phyloP scores from a whole-genome alignment of 2,888 invertebrate species.

The Homarus gammarus region DNA sequence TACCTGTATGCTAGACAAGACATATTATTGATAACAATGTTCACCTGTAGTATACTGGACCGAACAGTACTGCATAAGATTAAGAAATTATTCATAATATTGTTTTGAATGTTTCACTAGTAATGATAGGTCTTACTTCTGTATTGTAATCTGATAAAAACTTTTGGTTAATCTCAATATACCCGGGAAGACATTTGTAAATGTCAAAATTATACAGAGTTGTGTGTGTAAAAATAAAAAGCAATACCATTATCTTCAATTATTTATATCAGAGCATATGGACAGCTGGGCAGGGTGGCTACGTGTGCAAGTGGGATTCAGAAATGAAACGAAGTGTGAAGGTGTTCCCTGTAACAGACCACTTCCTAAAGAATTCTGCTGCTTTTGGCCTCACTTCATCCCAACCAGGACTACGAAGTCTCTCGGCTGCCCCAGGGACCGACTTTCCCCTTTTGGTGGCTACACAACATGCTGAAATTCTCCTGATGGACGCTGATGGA shows the following conservation, averaged over 20 bases:
- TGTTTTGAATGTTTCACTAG: no score
- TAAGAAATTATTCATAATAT: no score
- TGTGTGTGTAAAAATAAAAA: background rate
- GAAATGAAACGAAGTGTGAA: constrained; percentile 79
- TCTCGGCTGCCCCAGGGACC: constrained; percentile 40
- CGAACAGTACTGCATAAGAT: no score
- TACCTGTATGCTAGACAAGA: no score
- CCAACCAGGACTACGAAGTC: constrained; percentile 65
- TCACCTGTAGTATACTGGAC: no score
- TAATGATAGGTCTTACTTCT: no score
- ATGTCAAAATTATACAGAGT: no score
- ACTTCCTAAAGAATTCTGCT: constrained; percentile 50
- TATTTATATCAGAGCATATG: constrained; percentile 79
- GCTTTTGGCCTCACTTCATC: constrained; percentile 63
- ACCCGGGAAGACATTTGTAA: no score
- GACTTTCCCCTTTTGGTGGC: constrained; percentile 56
- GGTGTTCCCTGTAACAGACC: constrained; percentile 79
- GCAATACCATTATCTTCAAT: background rate
- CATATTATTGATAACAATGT: no score
- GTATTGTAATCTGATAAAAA: no score
- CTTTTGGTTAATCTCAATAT: no score
- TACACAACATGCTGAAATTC: constrained; percentile 66
- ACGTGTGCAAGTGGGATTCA: constrained; percentile 80
- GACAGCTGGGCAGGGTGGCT: constrained; percentile 80
- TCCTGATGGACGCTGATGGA: constrained; percentile 57